These are phyloP conservation scores for Cygnus olor DNA, from an alignment of 2,797 vertebrate genomes.

Conservation along the genomic window DNA sequence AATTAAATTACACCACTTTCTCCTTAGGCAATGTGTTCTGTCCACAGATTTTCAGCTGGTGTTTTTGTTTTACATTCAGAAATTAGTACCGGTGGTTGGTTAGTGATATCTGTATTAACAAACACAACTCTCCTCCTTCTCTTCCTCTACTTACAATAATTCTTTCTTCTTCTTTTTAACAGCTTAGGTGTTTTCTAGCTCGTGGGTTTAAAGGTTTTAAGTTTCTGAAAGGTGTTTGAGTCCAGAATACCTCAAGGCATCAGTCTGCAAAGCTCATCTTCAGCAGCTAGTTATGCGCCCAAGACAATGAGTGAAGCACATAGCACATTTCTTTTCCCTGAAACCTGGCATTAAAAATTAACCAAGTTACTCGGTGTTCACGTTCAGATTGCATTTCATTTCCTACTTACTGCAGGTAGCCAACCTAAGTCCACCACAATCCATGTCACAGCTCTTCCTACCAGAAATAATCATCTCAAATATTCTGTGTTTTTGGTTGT, in stretches of 20 bases:
- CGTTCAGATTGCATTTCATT: background rate
- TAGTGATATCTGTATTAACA: background rate
- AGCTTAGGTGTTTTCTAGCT: background rate
- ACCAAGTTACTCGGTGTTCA: accelerated
- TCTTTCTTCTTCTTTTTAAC: background rate
- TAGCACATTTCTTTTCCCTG: background rate
- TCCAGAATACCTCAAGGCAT: background rate
- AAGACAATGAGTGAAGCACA: accelerated
- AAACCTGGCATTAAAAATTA: background rate
- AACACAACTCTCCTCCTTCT: background rate
- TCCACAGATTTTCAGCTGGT: background rate
- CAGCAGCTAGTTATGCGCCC: background rate
- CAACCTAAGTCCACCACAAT: accelerated
- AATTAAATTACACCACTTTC: background rate
- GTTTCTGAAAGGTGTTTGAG: background rate
- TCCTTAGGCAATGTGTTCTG: background rate
- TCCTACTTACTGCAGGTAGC: background rate
- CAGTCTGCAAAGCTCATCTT: background rate
- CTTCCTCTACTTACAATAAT: background rate
- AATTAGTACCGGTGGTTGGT: background rate
- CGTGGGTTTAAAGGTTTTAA: background rate
- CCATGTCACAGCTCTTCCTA: background rate
- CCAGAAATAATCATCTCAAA: background rate
- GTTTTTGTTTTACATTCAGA: background rate
- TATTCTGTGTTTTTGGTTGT: background rate